Percentiles rank a stretch among this genome's conserved stretches.
Conservation (phyloP, 2,797 vertebrate species). For the Furcifer pardalis region DNA sequence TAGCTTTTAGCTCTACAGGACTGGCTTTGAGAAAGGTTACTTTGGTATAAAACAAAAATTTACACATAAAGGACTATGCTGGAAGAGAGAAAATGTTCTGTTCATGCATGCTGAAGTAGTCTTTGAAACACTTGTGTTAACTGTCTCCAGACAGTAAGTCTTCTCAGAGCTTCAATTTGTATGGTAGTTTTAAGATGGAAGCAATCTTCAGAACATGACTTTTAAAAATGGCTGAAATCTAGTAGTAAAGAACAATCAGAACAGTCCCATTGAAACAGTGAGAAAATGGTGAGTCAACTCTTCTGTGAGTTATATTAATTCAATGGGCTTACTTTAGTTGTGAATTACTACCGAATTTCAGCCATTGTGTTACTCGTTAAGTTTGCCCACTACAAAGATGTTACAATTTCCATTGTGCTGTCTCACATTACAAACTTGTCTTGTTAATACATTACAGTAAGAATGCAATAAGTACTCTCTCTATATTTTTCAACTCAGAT, state of each 20-base stretch:
- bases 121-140: conserved; percentile 12
- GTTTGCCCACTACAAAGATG: no score
- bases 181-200: background rate
- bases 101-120: background rate
- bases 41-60: background rate
- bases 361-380: no score
- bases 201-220: background rate
- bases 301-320: no score
- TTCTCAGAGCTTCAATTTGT: background rate
- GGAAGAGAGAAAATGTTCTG: background rate
- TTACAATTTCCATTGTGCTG: no score
- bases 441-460: no score
- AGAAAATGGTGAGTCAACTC: no score
- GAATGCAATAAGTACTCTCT: no score
- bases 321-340: no score
- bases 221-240: background rate
- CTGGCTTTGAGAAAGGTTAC: background rate
- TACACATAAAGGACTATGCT: background rate
- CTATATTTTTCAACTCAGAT: no score
- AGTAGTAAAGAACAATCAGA: background rate
- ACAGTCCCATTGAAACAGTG: background rate
- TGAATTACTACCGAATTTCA: no score
- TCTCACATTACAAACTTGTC: no score
- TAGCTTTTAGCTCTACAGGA: background rate
- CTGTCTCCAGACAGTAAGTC: background rate